Base-by-base conservation (phyloP, 1,140 invertebrate genomes). In the Fopius arisanus region DNA sequence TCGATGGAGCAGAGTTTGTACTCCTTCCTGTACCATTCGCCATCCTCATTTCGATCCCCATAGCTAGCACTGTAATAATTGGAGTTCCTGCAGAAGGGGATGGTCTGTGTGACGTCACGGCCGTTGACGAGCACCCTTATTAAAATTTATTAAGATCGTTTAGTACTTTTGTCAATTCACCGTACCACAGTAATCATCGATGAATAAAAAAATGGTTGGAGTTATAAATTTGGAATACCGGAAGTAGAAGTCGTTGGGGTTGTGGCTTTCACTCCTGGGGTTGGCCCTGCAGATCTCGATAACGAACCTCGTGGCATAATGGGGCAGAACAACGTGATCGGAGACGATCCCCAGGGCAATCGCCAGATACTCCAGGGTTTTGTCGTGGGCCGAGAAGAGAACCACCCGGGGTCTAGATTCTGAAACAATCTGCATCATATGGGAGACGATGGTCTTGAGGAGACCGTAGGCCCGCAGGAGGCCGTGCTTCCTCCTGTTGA, bases 301-400 rank as follows among this genome's bases (percentile, higher is more conserved):
- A 3, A 96, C 91, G 72, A 98, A 88, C 70, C 96, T 88, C 0
- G 96, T 94, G 1, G 95, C 96, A 87, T 96, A 98, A 33, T 93
- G 90, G 73, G 89, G 90, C 31, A 94, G 80, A 1, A 91, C 89
- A 21, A 89, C 86, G 6, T 90, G 89, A 77, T 92, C 89, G 62
- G 90, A 87, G 40, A 88, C 80, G 29, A 95, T 85, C 0, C 95
- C 95, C 21, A 98, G 81, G 0, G 95, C 94, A 4, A 93, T 90
- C 2, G 94, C 90, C 2, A 98, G 84, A 78, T 95, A 94, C 78
- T 96, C 94, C 21, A 97, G 78, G 0, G 96, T 97, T 78, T 94
- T 94, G 83, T 97, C 96, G 81, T 98, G 97, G 0, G 95, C 96
- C 0, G 96, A 97, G 83, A 96, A 98, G 0, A 97, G 76, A 6